Evolutionary conservation across 2,888 invertebrate species (phyloP).

Genomic region (Ormyrus pomaceus): DNA sequence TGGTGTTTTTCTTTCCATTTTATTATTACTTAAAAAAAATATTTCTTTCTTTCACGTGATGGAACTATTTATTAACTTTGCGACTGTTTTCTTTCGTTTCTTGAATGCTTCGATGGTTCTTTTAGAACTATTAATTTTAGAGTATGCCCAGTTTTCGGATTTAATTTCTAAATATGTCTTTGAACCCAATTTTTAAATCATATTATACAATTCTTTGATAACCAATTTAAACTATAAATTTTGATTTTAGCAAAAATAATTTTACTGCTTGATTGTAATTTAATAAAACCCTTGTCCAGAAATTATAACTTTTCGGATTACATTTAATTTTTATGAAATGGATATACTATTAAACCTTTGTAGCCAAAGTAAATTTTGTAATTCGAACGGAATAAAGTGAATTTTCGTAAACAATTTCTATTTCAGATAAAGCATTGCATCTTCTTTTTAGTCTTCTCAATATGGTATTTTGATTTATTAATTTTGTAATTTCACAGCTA

Average conservation of each 20-base stretch:
- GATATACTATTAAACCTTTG: too few species aligned
- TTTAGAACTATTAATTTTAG: constrained; percentile 26
- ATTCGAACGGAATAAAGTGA: too few species aligned
- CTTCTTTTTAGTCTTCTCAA: background rate
- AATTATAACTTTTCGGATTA: too few species aligned
- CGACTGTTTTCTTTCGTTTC: constrained; percentile 18
- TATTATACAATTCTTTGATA: too few species aligned
- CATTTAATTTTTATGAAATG: too few species aligned
- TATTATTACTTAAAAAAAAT: background rate
- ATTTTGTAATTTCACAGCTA: background rate
- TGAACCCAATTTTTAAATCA: background rate
- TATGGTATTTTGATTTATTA: background rate
- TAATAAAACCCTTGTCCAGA: too few species aligned
- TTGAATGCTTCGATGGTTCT: constrained; percentile 26
- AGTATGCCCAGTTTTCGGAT: constrained; percentile 3
- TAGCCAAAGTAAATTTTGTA: too few species aligned
- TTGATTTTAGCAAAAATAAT: too few species aligned
- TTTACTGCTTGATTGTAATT: too few species aligned
- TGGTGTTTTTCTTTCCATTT: background rate
- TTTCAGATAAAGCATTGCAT: too few species aligned
- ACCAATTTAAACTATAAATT: too few species aligned
- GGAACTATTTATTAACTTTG: background rate
- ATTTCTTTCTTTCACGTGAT: background rate
- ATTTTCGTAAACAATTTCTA: too few species aligned
- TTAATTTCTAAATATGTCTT: background rate